These are phyloP conservation scores for Hanleya hanleyi DNA, from an alignment of 2,888 invertebrate genomes.

Conservation along the genomic window DNA sequence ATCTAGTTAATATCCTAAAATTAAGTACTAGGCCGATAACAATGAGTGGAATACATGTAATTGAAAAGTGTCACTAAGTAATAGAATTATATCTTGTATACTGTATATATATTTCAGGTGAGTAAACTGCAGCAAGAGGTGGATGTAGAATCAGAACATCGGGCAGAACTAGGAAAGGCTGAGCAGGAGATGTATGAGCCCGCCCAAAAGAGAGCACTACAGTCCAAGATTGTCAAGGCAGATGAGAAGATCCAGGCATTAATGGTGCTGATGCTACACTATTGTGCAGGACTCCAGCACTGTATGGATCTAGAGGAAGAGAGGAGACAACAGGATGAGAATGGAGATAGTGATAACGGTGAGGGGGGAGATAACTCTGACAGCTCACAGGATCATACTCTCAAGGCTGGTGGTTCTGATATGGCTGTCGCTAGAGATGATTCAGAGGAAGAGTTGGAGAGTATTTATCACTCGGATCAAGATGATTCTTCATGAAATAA, in stretches of 20 bases:
- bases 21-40: too few species aligned
- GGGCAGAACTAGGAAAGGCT: conserved; percentile 74
- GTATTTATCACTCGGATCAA: too few species aligned
- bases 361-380: not conserved
- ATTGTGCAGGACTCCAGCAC: conserved; percentile 93
- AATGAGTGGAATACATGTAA: too few species aligned
- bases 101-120: conserved; percentile 81
- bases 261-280: conserved; percentile 93
- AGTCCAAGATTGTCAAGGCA: conserved; percentile 77
- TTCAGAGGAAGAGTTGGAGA: not conserved
- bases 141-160: conserved; percentile 80
- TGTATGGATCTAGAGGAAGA: conserved; percentile 78
- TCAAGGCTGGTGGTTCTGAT: not conserved
- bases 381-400: not conserved
- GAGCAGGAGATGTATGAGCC: conserved; percentile 19
- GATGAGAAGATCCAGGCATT: conserved; percentile 92
- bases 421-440: not conserved
- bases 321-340: conserved; percentile 29
- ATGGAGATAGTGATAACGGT: not conserved
- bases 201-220: conserved; percentile 46
- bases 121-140: conserved; percentile 84
- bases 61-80: too few species aligned
- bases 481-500: too few species aligned
- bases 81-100: too few species aligned
- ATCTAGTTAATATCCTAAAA: too few species aligned